phyloP scores from a whole-genome alignment of 2,797 vertebrate genomes.

The Galago senegalensis region DNA sequence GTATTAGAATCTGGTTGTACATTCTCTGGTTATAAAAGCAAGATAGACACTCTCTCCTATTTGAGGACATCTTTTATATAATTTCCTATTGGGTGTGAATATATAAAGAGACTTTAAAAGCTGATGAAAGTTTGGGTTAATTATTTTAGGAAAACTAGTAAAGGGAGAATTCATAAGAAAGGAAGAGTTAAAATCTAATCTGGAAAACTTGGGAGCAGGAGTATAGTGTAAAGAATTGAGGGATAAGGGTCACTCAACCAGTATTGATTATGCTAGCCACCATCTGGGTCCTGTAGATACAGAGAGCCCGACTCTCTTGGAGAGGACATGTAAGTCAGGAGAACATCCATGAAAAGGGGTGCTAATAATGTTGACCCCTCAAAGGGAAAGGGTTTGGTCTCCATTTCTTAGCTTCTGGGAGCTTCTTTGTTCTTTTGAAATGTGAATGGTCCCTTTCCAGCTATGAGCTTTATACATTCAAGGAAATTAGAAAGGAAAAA shows the following conservation, averaged over 20 bases:
- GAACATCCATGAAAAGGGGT: background rate
- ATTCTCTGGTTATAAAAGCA: conserved; percentile 15
- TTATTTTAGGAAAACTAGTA: conserved; percentile 46
- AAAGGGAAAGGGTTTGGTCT: background rate
- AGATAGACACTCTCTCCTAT: background rate
- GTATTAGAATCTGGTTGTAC: background rate
- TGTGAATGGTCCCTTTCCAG: background rate
- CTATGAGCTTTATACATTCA: background rate
- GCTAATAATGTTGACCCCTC: background rate
- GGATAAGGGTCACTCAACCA: background rate
- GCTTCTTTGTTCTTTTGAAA: background rate
- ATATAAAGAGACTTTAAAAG: conserved; percentile 39
- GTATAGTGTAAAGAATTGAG: background rate
- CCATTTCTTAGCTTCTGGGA: background rate
- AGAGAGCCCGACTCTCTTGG: background rate
- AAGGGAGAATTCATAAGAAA: conserved; percentile 55
- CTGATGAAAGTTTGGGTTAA: conserved; percentile 27
- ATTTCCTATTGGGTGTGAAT: conserved; percentile 32
- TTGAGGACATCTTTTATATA: background rate
- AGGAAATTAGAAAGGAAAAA: conserved; percentile 51
- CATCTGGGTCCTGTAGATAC: background rate
- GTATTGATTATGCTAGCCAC: background rate
- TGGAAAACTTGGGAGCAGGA: conserved; percentile 14
- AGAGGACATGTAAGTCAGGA: background rate
- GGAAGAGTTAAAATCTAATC: conserved; percentile 12